Evolutionary conservation across 2,113 vertebrate species (phyloP).

Genomic region (Urocitellus parryii): DNA sequence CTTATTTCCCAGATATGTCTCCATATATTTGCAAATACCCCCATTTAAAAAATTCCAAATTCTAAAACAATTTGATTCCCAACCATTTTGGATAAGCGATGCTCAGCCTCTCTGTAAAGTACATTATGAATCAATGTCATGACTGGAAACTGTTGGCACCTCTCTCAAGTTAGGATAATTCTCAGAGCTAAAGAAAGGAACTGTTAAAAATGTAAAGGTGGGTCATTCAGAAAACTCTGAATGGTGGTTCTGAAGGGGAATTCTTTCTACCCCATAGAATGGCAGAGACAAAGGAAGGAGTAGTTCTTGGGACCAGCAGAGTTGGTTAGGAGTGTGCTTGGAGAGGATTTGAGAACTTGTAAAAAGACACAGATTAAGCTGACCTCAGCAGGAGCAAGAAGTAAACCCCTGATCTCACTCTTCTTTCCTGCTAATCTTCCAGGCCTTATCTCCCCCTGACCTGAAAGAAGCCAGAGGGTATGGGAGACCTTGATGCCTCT

Average conservation of each 20-base stretch:
- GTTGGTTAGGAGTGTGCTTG: rapidly evolving
- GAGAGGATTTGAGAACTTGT: not conserved
- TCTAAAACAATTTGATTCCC: not conserved
- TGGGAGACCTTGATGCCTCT: not conserved
- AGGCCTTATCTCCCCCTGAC: not conserved
- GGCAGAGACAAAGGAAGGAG: not conserved
- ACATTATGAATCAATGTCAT: not conserved
- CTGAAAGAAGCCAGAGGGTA: not conserved
- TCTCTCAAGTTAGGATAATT: not conserved
- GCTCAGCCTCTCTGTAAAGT: not conserved
- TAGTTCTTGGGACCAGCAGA: too few relatives aligned
- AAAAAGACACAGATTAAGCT: too few relatives aligned
- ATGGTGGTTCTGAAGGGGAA: too few relatives aligned
- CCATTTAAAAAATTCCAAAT: not conserved
- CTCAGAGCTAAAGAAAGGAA: not conserved
- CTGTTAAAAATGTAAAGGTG: rapidly evolving
- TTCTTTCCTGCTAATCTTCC: not conserved
- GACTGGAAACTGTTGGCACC: not conserved
- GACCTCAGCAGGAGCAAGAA: not conserved
- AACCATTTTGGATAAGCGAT: not conserved
- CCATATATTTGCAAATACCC: not conserved
- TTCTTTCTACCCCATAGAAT: rapidly evolving
- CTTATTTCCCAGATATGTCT: not conserved
- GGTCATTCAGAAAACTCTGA: too few relatives aligned
- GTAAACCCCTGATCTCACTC: not conserved